phyloP scores from a whole-genome alignment of 2,113 vertebrate genomes.

The Mastomys coucha region DNA sequence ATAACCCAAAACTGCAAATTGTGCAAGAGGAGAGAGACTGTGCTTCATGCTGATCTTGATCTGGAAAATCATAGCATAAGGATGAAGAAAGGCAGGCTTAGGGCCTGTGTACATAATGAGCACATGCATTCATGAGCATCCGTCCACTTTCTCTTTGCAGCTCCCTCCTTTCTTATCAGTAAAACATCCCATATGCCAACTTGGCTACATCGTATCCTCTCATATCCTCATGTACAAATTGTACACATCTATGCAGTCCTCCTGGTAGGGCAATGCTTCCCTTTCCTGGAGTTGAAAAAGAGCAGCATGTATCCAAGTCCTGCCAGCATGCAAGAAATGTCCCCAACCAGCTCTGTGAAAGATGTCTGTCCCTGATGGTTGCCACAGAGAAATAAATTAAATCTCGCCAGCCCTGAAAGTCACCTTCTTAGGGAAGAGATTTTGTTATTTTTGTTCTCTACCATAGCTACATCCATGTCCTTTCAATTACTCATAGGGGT shows the following conservation, averaged over 20 bases:
- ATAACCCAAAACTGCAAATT: not conserved
- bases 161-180: not conserved
- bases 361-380: slow-evolving; percentile 26
- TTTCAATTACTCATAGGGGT: not conserved
- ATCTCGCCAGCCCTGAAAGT: slow-evolving; percentile 64
- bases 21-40: not conserved
- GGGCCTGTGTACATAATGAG: not conserved
- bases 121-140: not conserved
- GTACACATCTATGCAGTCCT: not conserved
- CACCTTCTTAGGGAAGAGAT: slow-evolving; percentile 43
- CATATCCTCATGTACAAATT: not conserved
- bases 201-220: not conserved
- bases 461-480: not conserved
- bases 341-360: slow-evolving; percentile 32
- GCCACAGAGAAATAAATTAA: slow-evolving; percentile 68
- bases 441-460: not conserved
- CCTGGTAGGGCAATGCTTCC: not conserved
- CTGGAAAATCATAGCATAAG: slow-evolving; percentile 35
- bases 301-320: not conserved
- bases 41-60: not conserved
- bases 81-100: not conserved
- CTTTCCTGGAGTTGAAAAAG: not conserved
- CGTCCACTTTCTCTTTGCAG: not conserved
- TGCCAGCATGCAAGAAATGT: not conserved
- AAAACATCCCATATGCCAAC: not conserved